Evolutionary conservation across 1,140 invertebrate species (phyloP), one percentile per base, ranked within the genome.

Genomic region (Drosophila neocordata): DNA sequence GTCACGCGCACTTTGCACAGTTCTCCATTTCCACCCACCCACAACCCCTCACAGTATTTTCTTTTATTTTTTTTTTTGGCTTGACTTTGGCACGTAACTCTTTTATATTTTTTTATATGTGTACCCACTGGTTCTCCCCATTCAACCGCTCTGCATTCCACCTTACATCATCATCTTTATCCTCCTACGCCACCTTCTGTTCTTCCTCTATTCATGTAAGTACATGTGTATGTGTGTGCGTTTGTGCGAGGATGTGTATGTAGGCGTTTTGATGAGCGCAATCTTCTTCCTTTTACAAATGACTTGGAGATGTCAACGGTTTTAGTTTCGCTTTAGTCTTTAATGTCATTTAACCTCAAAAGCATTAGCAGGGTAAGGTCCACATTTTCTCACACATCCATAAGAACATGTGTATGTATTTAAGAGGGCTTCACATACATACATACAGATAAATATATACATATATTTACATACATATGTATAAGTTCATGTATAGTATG

Each of bases 81-180:
- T 65, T 34, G 38, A 48, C 77, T 79, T 72, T 69, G 55, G 60
- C 72, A 76, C 63, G 77, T 72, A 80, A 80, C 77, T 80, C 78
- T 80, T 72, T 76, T 69, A 51, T 69, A 24, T 31, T 61, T 60
- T 60, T 71, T 65, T 31, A 31, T 31, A 18, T 58, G 51, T 51
- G 68, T 61, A 58, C 31, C 71, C 52, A 65, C 75, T 68, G 63
- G 52, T 61, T 41, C 41, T 44, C 55, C 18, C 60, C 53, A 51
- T 27, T 56, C 31, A 18, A 38, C 22, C 18, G n/a, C 18, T 44
- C 15, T 22, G 24, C 27, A 1, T 31, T n/a, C 57, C 13, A 6
- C 13, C 22, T 15, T 11, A 56, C 53, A 56, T 31, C 27, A n/a
- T 55, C 27, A 18, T 31, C 18, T 60, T 58, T 48, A 48, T 48